A percentile compares a stretch with the other conserved stretches of the same genome.
phyloP scores from a whole-genome alignment of 2,113 vertebrate species.

The Carassius auratus region DNA sequence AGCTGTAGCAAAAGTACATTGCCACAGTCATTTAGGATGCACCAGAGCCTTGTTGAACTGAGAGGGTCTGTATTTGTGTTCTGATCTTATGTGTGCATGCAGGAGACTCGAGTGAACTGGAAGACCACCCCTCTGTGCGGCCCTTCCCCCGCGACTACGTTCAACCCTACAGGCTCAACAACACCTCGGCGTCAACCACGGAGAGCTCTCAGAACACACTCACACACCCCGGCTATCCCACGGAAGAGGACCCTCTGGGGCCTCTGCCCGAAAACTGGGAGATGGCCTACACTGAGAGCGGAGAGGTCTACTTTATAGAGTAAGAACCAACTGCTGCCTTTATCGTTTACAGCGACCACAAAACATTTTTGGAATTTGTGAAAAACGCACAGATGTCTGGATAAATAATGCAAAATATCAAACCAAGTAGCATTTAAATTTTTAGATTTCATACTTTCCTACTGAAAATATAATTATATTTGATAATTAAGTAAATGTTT shows the following conservation, averaged over 20 bases:
- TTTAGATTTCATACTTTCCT: background rate
- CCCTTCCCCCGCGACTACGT: conserved; percentile 75
- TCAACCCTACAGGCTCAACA: conserved; percentile 72
- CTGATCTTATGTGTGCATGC: conserved; percentile 8
- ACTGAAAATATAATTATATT: background rate
- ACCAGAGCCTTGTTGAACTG: background rate
- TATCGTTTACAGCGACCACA: background rate
- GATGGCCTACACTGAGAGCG: conserved; percentile 99
- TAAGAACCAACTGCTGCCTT: conserved; percentile 71
- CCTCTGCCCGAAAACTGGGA: conserved; percentile 98
- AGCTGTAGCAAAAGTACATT: background rate
- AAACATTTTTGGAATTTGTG: background rate
- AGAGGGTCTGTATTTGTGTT: conserved; percentile 1
- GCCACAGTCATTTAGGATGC: background rate
- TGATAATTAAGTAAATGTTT: background rate
- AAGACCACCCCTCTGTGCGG: conserved; percentile 79
- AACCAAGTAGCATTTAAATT: background rate
- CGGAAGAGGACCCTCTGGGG: conserved; percentile 91
- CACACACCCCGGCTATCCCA: conserved; percentile 91
- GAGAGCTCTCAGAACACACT: conserved; percentile 94
- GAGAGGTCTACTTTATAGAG: conserved; percentile 99
- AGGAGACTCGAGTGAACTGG: conserved; percentile 95
- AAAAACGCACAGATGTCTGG: background rate
- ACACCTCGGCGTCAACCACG: conserved; percentile 88
- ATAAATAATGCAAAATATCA: background rate